Conservation (phyloP, 2,113 vertebrate species). For the Cryptomyrus ogoouensis region DNA sequence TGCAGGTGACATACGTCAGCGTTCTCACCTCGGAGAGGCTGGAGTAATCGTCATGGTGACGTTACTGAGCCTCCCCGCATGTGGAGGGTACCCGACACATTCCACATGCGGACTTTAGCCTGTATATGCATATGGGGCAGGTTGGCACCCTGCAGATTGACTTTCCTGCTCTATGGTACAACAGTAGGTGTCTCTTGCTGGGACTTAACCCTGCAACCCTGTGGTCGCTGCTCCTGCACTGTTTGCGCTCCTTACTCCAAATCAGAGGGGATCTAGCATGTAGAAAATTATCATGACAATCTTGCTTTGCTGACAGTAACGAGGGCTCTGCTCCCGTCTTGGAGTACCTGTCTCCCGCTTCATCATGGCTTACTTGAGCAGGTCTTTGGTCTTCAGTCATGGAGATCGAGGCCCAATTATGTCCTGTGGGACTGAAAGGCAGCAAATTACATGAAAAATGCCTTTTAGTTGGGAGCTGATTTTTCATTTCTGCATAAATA, state of each 20-base stretch:
- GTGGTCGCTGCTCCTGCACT: background rate
- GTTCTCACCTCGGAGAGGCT: background rate
- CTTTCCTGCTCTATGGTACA: background rate
- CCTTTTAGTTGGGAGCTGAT: conserved; percentile 4
- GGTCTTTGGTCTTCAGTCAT: background rate
- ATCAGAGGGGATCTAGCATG: too few species aligned
- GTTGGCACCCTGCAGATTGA: background rate
- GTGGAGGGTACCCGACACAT: background rate
- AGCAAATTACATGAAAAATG: conserved; percentile 19
- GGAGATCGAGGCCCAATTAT: background rate
- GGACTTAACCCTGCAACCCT: background rate
- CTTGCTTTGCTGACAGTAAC: background rate
- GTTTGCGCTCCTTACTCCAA: background rate
- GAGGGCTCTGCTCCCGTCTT: background rate
- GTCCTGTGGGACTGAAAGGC: background rate
- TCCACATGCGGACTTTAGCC: background rate
- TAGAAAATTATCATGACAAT: background rate
- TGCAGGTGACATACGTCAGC: background rate
- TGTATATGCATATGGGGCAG: background rate
- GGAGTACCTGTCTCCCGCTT: background rate
- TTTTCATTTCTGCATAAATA: conserved; percentile 18
- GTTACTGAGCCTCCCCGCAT: background rate
- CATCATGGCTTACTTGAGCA: background rate
- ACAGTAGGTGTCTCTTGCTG: background rate
- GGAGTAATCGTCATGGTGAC: background rate